phyloP scores from a whole-genome alignment of 2,888 invertebrate species.

The Drosophila prostipennis region DNA sequence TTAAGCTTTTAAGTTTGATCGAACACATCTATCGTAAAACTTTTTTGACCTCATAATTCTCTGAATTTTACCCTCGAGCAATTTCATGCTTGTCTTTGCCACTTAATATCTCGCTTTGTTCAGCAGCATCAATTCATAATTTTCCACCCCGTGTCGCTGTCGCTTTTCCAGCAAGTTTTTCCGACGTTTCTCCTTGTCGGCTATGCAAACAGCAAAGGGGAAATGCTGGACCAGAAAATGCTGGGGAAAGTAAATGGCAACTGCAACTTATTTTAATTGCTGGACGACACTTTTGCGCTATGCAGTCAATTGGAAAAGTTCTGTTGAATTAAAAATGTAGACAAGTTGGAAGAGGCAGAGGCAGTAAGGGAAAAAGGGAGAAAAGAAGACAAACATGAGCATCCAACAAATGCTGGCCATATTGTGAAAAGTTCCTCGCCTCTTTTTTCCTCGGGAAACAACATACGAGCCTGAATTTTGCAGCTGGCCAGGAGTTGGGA shows the following conservation, averaged over 20 bases:
- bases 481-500: conserved; percentile 47
- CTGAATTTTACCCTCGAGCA: conserved; percentile 6
- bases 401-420: conserved; percentile 45
- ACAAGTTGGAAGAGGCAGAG: conserved; percentile 29
- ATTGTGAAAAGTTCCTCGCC: conserved; percentile 41
- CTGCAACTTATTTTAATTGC: conserved; percentile 70
- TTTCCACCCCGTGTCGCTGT: conserved; percentile 18
- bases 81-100: conserved; percentile 38
- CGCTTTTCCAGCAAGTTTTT: conserved; percentile 36
- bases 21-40: conserved; percentile 1
- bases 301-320: conserved; percentile 70
- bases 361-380: background rate
- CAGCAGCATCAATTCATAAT: conserved; percentile 50
- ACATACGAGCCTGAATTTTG: conserved; percentile 37
- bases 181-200: conserved; percentile 45
- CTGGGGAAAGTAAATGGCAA: conserved; percentile 54
- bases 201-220: conserved; percentile 52
- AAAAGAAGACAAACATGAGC: conserved; percentile 34
- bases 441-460: conserved; percentile 26
- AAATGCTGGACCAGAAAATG: conserved; percentile 14
- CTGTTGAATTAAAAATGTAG: conserved; percentile 61
- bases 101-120: conserved; percentile 54
- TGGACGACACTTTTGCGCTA: conserved; percentile 66
- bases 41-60: conserved; percentile 25
- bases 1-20: background rate